Evolutionary conservation across 1,140 invertebrate species (phyloP).

Genomic region (Melanaphis sacchari): DNA sequence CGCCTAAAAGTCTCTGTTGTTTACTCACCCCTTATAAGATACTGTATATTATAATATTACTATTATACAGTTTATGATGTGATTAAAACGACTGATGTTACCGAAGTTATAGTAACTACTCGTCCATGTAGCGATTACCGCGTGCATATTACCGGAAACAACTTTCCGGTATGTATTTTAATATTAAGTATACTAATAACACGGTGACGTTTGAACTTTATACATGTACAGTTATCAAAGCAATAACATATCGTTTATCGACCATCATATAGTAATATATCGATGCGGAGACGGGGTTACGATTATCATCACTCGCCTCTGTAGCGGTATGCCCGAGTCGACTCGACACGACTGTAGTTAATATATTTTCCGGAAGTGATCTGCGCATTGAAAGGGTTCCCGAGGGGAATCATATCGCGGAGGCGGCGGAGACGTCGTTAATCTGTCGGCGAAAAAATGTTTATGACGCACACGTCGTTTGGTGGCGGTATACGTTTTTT

Average conservation of each 20-base stretch:
- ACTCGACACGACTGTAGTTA: not conserved
- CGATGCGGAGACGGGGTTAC: not conserved
- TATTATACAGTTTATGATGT: not conserved
- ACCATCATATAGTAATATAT: not conserved
- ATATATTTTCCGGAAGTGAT: slow-evolving; percentile 34
- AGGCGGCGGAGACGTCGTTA: slow-evolving; percentile 28
- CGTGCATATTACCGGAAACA: not conserved
- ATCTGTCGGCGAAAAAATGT: slow-evolving; percentile 53
- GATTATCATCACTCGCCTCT: not conserved
- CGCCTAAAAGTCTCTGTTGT: not conserved
- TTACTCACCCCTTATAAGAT: not conserved
- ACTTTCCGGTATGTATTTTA: not conserved
- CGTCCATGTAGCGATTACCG: not conserved
- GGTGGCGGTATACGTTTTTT: slow-evolving; percentile 6
- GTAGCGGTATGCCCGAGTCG: not conserved
- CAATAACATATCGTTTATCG: slow-evolving; percentile 4
- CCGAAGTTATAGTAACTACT: not conserved
- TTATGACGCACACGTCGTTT: not conserved
- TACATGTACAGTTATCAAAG: not conserved
- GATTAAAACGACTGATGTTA: not conserved
- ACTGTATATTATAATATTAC: not conserved
- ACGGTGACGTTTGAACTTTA: not conserved
- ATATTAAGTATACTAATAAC: not conserved
- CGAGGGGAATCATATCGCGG: slow-evolving; percentile 28
- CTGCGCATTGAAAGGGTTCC: slow-evolving; percentile 26